phyloP scores from a whole-genome alignment of 1,140 invertebrate genomes.

The Apis mellifera region Amel_HAv3.1 CM009937.2:2116001-2116500 shows the following conservation, averaged over 20 bases:
- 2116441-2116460: background rate
- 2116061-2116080: background rate
- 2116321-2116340: conserved; percentile 39
- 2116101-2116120: no score
- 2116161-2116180: conserved; percentile 27
- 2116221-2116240: conserved; percentile 78
- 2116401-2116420: no score
- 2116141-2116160: conserved; percentile 40
- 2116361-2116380: background rate
- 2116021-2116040: no score
- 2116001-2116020: background rate
- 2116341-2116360: background rate
- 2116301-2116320: background rate
- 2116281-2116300: no score
- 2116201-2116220: conserved; percentile 77
- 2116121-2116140: conserved; percentile 44
- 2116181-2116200: conserved; percentile 38
- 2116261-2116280: no score
- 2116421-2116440: no score
- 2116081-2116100: no score
- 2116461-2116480: conserved; percentile 1
- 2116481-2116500: conserved; percentile 18
- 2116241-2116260: conserved; percentile 37
- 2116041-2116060: background rate
- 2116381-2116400: background rate